Evolutionary conservation across 2,888 invertebrate species (phyloP).

Genomic region (Hemicrepidius hirtus): DNA sequence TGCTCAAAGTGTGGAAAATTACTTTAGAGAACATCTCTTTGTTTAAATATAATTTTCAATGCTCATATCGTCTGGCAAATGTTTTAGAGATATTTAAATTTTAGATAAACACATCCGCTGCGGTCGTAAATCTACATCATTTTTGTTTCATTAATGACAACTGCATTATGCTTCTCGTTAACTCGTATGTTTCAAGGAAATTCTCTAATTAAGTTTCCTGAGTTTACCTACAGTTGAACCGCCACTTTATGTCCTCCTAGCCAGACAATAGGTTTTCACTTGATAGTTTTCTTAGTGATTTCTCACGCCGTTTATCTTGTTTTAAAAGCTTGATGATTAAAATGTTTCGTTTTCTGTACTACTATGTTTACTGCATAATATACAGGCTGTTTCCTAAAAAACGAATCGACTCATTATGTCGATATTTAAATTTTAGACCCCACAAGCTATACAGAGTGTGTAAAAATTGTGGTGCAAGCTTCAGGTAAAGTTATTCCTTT

Average conservation of each 20-base stretch:
- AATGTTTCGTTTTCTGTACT: too few species aligned
- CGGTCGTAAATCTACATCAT: background rate
- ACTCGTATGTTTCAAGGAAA: slow-evolving; percentile 16
- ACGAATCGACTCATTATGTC: too few species aligned
- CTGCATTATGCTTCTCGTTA: slow-evolving; percentile 25
- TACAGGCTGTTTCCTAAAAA: too few species aligned
- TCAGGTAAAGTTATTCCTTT: too few species aligned
- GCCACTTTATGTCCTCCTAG: background rate
- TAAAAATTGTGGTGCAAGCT: too few species aligned
- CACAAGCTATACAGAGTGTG: too few species aligned
- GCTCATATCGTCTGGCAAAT: background rate
- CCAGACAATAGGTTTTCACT: slow-evolving; percentile 12
- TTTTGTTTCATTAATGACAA: slow-evolving; percentile 21
- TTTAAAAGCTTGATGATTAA: too few species aligned
- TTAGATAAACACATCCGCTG: background rate
- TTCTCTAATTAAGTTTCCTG: slow-evolving; percentile 34
- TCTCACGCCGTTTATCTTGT: background rate
- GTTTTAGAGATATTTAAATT: background rate
- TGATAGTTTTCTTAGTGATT: slow-evolving; percentile 6
- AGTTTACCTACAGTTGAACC: slow-evolving; percentile 16
- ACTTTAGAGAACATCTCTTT: slow-evolving; percentile 7
- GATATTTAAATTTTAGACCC: too few species aligned
- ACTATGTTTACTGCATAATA: too few species aligned
- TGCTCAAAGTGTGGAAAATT: slow-evolving; percentile 31
- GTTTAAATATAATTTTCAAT: background rate